These are phyloP conservation scores for Drosophila formosana DNA, from an alignment of 2,888 invertebrate genomes.

Conservation along the genomic window DNA sequence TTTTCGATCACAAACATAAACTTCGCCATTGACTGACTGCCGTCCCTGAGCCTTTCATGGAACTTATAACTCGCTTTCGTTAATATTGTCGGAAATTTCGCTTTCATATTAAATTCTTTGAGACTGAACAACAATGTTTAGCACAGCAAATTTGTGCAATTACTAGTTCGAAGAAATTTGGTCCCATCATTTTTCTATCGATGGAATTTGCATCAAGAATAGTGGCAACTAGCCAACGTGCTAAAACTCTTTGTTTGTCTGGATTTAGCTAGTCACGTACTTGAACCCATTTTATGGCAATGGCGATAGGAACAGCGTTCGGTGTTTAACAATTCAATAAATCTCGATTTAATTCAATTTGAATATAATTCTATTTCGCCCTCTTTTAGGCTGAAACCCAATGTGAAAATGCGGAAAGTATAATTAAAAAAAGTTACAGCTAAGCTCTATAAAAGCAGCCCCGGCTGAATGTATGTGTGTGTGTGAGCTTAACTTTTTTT, in stretches of 20 bases:
- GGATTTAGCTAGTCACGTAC: slow-evolving; percentile 2
- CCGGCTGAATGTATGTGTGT: slow-evolving; percentile 23
- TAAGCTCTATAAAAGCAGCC: slow-evolving; percentile 58
- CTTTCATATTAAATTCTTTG: slow-evolving; percentile 26
- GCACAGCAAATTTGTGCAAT: slow-evolving; percentile 3
- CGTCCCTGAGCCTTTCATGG: slow-evolving; percentile 15
- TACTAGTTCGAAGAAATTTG: neutral
- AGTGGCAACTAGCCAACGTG: neutral
- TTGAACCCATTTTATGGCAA: neutral
- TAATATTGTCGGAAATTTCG: slow-evolving; percentile 20
- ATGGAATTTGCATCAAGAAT: neutral
- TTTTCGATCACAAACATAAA: slow-evolving; percentile 65
- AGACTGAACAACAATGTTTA: slow-evolving; percentile 9
- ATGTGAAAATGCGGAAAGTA: slow-evolving; percentile 29
- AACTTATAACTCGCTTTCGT: slow-evolving; percentile 19
- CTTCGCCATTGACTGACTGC: slow-evolving; percentile 27
- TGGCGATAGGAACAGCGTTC: slow-evolving; percentile 9
- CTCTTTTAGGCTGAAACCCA: slow-evolving; percentile 16
- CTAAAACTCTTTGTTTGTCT: neutral
- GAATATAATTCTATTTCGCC: slow-evolving; percentile 32
- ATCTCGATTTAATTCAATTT: slow-evolving; percentile 54
- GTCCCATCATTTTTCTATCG: neutral
- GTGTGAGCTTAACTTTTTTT: slow-evolving; percentile 66
- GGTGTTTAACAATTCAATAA: slow-evolving; percentile 50
- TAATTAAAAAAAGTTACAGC: slow-evolving; percentile 73